These are phyloP conservation scores for Mungos mungo DNA, from an alignment of 2,113 vertebrate genomes.

Conservation along the genomic window DNA sequence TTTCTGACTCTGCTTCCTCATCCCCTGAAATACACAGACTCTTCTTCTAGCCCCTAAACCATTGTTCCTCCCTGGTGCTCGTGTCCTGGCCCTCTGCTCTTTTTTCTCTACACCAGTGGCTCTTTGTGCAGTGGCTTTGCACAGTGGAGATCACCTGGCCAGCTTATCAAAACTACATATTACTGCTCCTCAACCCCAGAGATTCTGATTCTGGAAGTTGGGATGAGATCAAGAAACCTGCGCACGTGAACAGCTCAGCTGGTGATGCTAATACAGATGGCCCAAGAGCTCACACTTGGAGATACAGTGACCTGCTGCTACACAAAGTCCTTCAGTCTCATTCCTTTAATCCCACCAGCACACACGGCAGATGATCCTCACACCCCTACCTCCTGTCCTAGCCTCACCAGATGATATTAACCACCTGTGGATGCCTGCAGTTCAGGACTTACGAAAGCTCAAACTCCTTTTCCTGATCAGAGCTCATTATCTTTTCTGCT, in stretches of 20 bases:
- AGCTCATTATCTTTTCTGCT: neutral
- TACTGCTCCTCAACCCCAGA: neutral
- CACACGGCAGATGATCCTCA: neutral
- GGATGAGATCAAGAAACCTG: neutral
- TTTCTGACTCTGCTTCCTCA: neutral
- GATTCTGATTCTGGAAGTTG: neutral
- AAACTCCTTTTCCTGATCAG: neutral
- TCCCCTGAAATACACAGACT: neutral
- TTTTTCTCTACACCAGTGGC: neutral
- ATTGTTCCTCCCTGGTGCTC: neutral
- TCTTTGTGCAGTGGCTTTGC: neutral
- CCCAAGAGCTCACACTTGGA: neutral
- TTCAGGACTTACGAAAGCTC: neutral
- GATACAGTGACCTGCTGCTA: neutral
- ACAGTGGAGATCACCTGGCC: neutral
- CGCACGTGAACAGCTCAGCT: neutral
- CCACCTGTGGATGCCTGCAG: neutral
- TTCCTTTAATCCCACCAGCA: neutral
- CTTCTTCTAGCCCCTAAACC: neutral
- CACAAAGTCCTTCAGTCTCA: neutral
- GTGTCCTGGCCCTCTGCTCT: neutral
- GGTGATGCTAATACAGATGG: neutral
- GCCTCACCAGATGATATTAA: neutral
- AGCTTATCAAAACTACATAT: neutral
- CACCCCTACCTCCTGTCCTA: neutral